Base-by-base conservation (phyloP, 2,797 vertebrate genomes). In the Pitangus sulphuratus region DNA sequence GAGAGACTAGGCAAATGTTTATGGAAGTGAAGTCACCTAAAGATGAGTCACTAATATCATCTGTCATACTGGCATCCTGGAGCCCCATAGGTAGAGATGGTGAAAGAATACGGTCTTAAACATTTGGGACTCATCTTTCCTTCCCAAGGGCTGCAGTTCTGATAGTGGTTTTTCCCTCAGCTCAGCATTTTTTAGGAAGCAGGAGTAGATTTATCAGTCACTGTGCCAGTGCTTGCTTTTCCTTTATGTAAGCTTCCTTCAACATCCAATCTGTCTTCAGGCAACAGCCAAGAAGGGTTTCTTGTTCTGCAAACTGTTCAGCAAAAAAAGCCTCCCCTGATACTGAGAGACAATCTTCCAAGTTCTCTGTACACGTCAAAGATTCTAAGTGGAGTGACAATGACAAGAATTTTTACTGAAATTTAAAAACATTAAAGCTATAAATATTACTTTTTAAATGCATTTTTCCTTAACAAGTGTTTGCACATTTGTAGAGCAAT, bases 291-390 rank as follows among this genome's bases (percentile, higher is more conserved):
- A 93, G 42, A 15, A 94, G 64, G 13, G 31, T 84, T 90, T 91
- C 87, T 94, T 89, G 48, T 76, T 90, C 93, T 84, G 56, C 62
- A 94, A 91, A 94, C 66, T 62, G 69, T 71, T 94, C 76, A 88
- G 83, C 47, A 95, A 69, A 71, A 91, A 76, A 12, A 58, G 7
- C 40, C n/a, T 93, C 51, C 50, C 28, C 16, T 72, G 80, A 70
- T 76, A 72, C 30, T 0, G 0, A 87, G 39, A 92, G 8, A 77
- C 26, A 51, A 47, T 61, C 28, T 84, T 95, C 74, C 19, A 48
- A 76, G 21, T 64, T 84, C 83, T 90, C 40, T 87, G 8, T 44
- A 40, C 58, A 45, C 56, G 35, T 89, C 44, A 87, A 93, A 91
- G 28, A 82, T 56, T 76, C 48, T 76, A 58, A 94, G 58, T 25